phyloP scores from a whole-genome alignment of 2,113 vertebrate genomes.

The Vombatus ursinus region DNA sequence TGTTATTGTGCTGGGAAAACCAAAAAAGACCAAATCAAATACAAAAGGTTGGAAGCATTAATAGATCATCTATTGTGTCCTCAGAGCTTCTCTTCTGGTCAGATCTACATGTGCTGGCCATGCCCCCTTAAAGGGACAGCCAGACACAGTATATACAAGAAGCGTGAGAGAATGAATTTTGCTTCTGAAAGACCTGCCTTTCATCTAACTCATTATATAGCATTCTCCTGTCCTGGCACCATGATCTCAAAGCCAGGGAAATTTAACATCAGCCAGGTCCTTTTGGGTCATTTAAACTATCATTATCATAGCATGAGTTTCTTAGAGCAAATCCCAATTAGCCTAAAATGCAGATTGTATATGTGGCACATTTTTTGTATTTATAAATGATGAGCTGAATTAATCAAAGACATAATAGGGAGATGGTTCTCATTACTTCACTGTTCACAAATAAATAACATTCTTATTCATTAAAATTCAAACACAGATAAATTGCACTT shows the following conservation, averaged over 20 bases:
- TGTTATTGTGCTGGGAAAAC: neutral
- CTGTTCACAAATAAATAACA: slow-evolving; percentile 53
- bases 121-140: neutral
- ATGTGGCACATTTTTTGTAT: slow-evolving; percentile 26
- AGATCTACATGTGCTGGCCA: neutral
- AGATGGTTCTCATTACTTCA: slow-evolving; percentile 49
- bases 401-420: slow-evolving; percentile 62
- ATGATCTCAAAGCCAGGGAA: slow-evolving; percentile 11
- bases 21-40: neutral
- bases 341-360: slow-evolving; percentile 18
- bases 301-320: slow-evolving; percentile 21
- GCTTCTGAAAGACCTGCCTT: neutral
- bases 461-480: slow-evolving; percentile 66
- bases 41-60: neutral
- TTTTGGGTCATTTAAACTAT: neutral
- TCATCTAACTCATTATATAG: neutral
- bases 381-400: slow-evolving; percentile 49
- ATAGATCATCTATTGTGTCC: neutral
- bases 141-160: neutral
- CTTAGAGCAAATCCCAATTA: slow-evolving; percentile 47
- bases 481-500: slow-evolving; percentile 54
- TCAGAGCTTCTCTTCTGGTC: neutral
- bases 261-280: neutral
- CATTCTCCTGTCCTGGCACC: neutral
- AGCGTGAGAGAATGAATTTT: neutral